Evolutionary conservation across 1,140 invertebrate genomes (phyloP).

Genomic region (Euwallacea similis): DNA sequence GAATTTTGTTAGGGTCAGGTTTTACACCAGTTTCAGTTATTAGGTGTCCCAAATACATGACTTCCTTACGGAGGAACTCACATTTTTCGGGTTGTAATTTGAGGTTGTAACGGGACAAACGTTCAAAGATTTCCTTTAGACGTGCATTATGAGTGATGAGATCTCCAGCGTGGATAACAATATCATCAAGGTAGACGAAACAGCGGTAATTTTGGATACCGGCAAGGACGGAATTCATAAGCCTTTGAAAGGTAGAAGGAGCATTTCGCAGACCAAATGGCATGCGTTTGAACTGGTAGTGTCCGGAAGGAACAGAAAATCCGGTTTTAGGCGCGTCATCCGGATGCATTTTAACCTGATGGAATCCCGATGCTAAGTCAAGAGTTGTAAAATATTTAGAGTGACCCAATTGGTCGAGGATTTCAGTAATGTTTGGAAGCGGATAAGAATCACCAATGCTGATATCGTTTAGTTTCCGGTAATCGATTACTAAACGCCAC

Average conservation of each 20-base stretch:
- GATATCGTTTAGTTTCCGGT: constrained; percentile 48
- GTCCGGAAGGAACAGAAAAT: not conserved
- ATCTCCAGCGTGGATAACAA: constrained; percentile 22
- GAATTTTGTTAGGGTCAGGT: constrained; percentile 44
- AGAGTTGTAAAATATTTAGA: constrained; percentile 53
- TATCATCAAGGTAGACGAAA: constrained; percentile 38
- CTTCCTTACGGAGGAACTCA: constrained; percentile 46
- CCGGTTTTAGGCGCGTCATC: constrained; percentile 28
- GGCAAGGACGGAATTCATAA: constrained; percentile 42
- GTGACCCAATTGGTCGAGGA: constrained; percentile 52
- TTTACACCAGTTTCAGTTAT: constrained; percentile 41
- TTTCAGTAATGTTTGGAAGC: constrained; percentile 57
- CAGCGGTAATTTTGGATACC: constrained; percentile 29
- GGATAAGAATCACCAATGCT: constrained; percentile 54
- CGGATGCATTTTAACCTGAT: constrained; percentile 22
- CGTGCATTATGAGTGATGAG: constrained; percentile 30
- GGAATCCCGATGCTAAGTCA: constrained; percentile 46
- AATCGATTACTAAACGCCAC: constrained; percentile 52
- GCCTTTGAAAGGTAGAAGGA: constrained; percentile 48
- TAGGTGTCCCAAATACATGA: constrained; percentile 42
- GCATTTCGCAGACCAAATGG: constrained; percentile 54
- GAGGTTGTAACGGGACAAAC: constrained; percentile 29
- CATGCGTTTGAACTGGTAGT: constrained; percentile 47
- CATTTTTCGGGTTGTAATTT: constrained; percentile 40
- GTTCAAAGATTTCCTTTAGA: constrained; percentile 33